Conservation (phyloP, 2,113 vertebrate genomes). For the Gorsachius goisagi region DNA sequence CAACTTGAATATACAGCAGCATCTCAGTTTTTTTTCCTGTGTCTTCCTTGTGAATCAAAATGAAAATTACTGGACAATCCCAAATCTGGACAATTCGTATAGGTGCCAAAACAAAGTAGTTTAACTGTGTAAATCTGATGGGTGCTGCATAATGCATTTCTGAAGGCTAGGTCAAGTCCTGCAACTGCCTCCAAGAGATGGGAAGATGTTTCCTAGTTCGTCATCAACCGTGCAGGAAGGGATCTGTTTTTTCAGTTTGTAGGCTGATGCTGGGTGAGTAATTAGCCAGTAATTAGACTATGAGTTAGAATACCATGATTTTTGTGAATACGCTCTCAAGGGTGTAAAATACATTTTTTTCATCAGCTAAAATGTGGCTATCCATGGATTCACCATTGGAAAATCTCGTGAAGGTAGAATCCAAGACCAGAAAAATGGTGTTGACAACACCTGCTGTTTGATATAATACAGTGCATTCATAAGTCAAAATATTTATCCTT, state of each 20-base stretch:
- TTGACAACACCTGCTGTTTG: background rate
- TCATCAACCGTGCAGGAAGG: accelerated
- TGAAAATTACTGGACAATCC: background rate
- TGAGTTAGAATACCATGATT: accelerated
- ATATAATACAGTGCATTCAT: accelerated
- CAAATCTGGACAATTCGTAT: background rate
- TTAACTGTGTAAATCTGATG: background rate
- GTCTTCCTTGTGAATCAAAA: background rate
- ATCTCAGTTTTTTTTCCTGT: background rate
- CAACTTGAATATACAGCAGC: background rate
- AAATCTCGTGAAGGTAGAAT: background rate
- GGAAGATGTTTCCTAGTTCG: background rate
- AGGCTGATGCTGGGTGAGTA: background rate
- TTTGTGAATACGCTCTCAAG: accelerated
- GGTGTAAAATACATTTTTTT: background rate
- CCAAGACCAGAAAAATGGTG: background rate
- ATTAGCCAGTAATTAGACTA: background rate
- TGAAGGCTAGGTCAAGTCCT: background rate
- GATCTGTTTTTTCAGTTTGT: background rate
- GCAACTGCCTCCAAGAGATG: background rate
- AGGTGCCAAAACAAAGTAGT: background rate
- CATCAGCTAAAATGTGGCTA: background rate
- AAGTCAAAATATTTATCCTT: background rate
- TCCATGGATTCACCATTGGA: background rate
- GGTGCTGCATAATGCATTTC: background rate